A percentile compares a stretch with the other conserved stretches of the same genome.
Evolutionary conservation across 2,113 vertebrate species (phyloP).

Genomic region (Eulemur rufifrons): DNA sequence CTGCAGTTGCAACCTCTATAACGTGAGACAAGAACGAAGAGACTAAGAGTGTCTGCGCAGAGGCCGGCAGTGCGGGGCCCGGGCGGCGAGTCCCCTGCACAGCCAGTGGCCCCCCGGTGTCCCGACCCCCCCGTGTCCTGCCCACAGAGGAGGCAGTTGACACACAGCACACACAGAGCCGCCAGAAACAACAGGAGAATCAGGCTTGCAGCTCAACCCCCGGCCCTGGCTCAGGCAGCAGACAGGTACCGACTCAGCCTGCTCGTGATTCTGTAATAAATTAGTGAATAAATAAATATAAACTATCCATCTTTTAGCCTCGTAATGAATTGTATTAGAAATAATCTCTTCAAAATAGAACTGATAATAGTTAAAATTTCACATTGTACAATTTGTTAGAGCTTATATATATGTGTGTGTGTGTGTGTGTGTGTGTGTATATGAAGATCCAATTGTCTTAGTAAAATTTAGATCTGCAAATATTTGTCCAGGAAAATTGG

Average conservation of each 20-base stretch:
- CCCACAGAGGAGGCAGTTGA: neutral
- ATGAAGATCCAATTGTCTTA: conserved; percentile 59
- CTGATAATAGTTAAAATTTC: conserved; percentile 51
- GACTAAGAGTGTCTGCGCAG: neutral
- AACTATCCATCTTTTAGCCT: conserved; percentile 39
- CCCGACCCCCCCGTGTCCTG: rapidly evolving
- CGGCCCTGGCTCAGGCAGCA: neutral
- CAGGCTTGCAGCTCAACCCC: neutral
- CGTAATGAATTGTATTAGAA: conserved; percentile 50
- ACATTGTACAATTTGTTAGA: neutral
- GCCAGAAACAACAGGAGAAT: neutral
- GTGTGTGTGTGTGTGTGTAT: neutral
- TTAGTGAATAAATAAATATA: conserved; percentile 56
- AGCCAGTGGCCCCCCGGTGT: neutral
- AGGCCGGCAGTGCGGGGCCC: neutral
- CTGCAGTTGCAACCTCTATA: neutral
- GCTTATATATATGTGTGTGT: neutral
- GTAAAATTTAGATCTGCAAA: conserved; percentile 75
- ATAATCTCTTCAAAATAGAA: conserved; percentile 61
- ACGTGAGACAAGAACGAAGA: neutral
- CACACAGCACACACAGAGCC: neutral
- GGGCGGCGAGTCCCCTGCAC: neutral
- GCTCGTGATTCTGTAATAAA: conserved; percentile 11
- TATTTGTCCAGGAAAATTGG: conserved; percentile 77
- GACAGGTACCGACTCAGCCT: neutral